Percentiles rank a stretch among this genome's conserved stretches.
Evolutionary conservation across 1,140 invertebrate genomes (phyloP).

Genomic region (Drosophila miranda): DNA sequence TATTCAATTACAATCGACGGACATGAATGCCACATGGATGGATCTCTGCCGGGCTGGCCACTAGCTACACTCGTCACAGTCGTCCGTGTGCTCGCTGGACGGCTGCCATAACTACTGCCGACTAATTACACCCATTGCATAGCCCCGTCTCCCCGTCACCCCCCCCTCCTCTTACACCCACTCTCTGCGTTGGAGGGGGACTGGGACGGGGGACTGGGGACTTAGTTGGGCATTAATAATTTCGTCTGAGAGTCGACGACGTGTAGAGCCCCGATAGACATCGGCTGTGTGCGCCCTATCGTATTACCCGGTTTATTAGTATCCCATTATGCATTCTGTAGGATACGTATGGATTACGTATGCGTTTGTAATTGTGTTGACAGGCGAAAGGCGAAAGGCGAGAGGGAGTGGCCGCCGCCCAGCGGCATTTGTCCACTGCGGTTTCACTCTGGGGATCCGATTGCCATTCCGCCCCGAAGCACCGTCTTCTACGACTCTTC

Average conservation of each 20-base stretch:
- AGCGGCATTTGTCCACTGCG: constrained; percentile 48
- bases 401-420: background rate
- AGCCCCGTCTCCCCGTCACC: background rate
- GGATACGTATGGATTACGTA: constrained; percentile 19
- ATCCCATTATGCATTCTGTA: constrained; percentile 58
- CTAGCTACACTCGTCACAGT: constrained; percentile 11
- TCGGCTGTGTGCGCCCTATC: constrained; percentile 54
- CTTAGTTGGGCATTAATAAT: constrained; percentile 74
- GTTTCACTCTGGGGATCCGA: background rate
- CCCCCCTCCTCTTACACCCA: background rate
- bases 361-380: constrained; percentile 70
- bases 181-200: background rate
- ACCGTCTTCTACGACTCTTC: too few species aligned
- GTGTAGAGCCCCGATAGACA: constrained; percentile 67
- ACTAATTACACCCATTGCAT: constrained; percentile 60
- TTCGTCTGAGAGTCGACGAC: constrained; percentile 63
- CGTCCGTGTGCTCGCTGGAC: constrained; percentile 12
- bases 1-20: constrained; percentile 69
- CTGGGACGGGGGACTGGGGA: background rate
- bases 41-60: constrained; percentile 54
- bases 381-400: constrained; percentile 4
- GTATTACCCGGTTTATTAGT: constrained; percentile 75
- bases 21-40: constrained; percentile 23
- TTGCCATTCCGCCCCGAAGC: background rate
- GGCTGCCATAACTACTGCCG: constrained; percentile 66